phyloP scores from a whole-genome alignment of 1,140 invertebrate species.

The Wasmannia auropunctata region DNA sequence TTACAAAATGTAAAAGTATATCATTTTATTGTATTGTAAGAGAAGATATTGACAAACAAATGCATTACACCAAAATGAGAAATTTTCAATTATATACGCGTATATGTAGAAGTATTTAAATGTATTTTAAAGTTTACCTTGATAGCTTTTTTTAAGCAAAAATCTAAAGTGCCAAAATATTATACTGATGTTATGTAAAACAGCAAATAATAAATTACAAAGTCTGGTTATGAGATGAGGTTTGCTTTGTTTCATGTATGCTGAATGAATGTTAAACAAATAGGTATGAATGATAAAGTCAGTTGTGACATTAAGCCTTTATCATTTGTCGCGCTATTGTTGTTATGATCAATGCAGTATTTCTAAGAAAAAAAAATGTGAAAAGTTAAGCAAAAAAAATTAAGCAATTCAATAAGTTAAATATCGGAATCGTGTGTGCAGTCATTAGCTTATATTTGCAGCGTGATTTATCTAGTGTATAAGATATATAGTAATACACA shows the following conservation, averaged over 20 bases:
- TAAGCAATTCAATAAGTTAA: slow-evolving; percentile 24
- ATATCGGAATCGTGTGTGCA: slow-evolving; percentile 7
- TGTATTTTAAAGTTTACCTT: slow-evolving; percentile 8
- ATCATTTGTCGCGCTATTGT: not conserved
- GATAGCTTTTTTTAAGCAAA: not conserved
- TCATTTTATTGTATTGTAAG: not conserved
- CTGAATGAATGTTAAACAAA: not conserved
- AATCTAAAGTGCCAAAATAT: slow-evolving; percentile 44
- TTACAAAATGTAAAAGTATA: slow-evolving; percentile 15
- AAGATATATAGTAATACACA: slow-evolving; percentile 4
- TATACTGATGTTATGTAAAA: not conserved
- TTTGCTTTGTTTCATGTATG: not conserved
- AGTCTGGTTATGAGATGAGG: not conserved
- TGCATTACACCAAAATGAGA: not conserved
- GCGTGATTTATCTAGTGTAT: slow-evolving; percentile 21
- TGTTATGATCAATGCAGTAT: not conserved
- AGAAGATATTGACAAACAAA: not conserved
- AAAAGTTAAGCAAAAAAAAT: not conserved
- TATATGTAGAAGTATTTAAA: not conserved
- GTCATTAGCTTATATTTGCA: slow-evolving; percentile 55
- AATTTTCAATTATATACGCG: not conserved
- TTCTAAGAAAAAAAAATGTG: slow-evolving; percentile 21
- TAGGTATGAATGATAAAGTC: not conserved
- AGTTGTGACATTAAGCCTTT: not conserved
- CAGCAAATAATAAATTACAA: slow-evolving; percentile 2